Evolutionary conservation across 2,888 invertebrate genomes (phyloP).

Genomic region (Ischnus inquisitorius): DNA sequence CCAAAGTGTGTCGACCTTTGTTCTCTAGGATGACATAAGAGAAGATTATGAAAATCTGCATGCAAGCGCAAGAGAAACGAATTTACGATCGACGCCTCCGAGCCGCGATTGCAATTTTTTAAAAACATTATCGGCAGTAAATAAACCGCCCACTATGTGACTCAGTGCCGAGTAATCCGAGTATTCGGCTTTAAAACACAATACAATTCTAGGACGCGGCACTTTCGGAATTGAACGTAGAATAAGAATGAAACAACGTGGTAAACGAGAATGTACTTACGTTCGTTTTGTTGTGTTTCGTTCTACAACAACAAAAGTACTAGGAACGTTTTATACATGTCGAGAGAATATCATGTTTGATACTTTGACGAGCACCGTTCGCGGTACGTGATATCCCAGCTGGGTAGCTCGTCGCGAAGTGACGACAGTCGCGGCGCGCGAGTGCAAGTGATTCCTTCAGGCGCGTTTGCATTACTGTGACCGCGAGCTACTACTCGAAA

Average conservation of each 20-base stretch:
- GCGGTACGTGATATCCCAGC: constrained; percentile 41
- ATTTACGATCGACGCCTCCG: not conserved
- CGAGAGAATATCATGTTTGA: constrained; percentile 47
- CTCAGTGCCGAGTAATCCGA: constrained; percentile 28
- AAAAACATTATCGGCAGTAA: constrained; percentile 27
- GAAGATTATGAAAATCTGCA: not conserved
- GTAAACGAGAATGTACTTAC: not conserved
- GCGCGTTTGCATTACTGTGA: too few species aligned
- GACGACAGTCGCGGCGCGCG: constrained; percentile 29
- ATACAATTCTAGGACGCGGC: not conserved
- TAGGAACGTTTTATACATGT: constrained; percentile 6
- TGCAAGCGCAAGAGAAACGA: not conserved
- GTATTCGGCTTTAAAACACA: constrained; percentile 24
- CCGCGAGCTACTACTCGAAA: too few species aligned
- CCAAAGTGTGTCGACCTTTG: constrained; percentile 57
- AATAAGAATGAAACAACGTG: not conserved
- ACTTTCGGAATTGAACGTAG: not conserved
- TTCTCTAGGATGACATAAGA: constrained; percentile 50
- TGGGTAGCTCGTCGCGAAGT: constrained; percentile 55
- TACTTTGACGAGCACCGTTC: constrained; percentile 10
- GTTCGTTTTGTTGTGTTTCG: not conserved
- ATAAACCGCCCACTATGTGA: constrained; percentile 56
- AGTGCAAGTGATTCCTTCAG: too few species aligned
- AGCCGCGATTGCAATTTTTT: not conserved
- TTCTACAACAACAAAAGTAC: not conserved